These are phyloP conservation scores for Eristalis pertinax DNA, from an alignment of 2,888 invertebrate genomes.

Conservation along the genomic window DNA sequence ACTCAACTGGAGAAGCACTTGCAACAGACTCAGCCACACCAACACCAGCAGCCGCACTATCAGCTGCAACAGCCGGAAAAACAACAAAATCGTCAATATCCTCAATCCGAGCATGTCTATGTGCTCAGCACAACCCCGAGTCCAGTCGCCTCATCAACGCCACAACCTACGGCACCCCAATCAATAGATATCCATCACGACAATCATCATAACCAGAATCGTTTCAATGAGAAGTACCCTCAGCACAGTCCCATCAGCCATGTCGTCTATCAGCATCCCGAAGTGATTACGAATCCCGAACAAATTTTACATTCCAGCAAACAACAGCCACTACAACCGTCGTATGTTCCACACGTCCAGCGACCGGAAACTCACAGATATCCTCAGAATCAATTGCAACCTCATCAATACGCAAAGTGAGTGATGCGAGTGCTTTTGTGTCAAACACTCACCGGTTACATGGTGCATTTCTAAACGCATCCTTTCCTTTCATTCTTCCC, in stretches of 20 bases:
- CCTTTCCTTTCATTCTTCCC: conserved; percentile 24
- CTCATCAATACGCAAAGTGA: conserved; percentile 68
- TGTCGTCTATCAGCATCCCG: conserved; percentile 73
- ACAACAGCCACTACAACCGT: conserved; percentile 71
- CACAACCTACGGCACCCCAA: conserved; percentile 65
- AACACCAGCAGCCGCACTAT: conserved; percentile 57
- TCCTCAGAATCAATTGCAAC: conserved; percentile 73
- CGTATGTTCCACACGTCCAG: conserved; percentile 54
- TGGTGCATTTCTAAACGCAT: conserved; percentile 44
- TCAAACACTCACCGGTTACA: conserved; percentile 44
- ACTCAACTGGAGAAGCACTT: conserved; percentile 66
- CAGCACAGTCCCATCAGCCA: conserved; percentile 75
- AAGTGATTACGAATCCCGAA: conserved; percentile 61
- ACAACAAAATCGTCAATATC: conserved; percentile 47
- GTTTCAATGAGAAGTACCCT: conserved; percentile 73
- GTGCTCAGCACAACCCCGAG: conserved; percentile 73
- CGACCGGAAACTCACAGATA: conserved; percentile 74
- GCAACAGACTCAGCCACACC: conserved; percentile 65
- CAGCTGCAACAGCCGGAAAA: conserved; percentile 59
- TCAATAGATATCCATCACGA: conserved; percentile 45
- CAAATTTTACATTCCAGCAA: conserved; percentile 70
- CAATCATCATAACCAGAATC: conserved; percentile 61
- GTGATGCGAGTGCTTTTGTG: conserved; percentile 44
- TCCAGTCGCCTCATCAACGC: conserved; percentile 61
- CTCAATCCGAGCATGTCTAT: conserved; percentile 67